Percentiles rank a stretch among this genome's conserved stretches.
Evolutionary conservation across 2,888 invertebrate species (phyloP).

Genomic region (Pristionchus fissidentatus): DNA sequence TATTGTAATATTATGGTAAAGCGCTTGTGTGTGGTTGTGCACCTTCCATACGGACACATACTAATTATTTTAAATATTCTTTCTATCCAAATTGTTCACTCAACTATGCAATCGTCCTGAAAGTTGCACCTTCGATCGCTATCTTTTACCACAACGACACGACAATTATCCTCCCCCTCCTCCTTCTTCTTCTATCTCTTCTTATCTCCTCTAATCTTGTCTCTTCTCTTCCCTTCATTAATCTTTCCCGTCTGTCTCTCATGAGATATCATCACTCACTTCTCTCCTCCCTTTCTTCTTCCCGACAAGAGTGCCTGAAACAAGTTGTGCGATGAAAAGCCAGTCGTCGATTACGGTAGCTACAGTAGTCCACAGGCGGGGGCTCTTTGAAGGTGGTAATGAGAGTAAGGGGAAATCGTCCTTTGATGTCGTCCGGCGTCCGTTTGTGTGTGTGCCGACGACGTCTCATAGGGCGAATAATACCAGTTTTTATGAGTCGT

Average conservation of each 20-base stretch:
- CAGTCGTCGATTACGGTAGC: slow-evolving; percentile 11
- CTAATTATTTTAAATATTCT: no score
- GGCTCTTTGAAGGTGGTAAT: background rate
- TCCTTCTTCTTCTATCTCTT: background rate
- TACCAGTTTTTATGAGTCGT: background rate
- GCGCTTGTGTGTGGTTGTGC: no score
- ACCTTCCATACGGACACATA: no score
- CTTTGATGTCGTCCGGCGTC: slow-evolving; percentile 20
- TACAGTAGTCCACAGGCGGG: slow-evolving; percentile 2
- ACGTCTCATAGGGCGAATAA: slow-evolving; percentile 30
- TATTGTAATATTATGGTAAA: background rate
- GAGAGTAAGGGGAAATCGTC: background rate
- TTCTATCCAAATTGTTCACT: background rate
- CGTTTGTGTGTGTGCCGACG: slow-evolving; percentile 19
- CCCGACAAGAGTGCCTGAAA: no score
- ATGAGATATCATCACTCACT: slow-evolving; percentile 37
- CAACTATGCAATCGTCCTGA: background rate
- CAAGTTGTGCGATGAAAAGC: no score
- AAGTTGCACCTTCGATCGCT: background rate
- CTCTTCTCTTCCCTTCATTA: background rate
- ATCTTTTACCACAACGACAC: background rate
- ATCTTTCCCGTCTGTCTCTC: slow-evolving; percentile 24
- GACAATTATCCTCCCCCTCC: background rate
- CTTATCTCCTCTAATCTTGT: slow-evolving; percentile 12
- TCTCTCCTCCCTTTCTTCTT: slow-evolving; percentile 4